These are phyloP conservation scores for Epinotia nisella DNA, from an alignment of 2,888 invertebrate genomes.

Conservation along the genomic window DNA sequence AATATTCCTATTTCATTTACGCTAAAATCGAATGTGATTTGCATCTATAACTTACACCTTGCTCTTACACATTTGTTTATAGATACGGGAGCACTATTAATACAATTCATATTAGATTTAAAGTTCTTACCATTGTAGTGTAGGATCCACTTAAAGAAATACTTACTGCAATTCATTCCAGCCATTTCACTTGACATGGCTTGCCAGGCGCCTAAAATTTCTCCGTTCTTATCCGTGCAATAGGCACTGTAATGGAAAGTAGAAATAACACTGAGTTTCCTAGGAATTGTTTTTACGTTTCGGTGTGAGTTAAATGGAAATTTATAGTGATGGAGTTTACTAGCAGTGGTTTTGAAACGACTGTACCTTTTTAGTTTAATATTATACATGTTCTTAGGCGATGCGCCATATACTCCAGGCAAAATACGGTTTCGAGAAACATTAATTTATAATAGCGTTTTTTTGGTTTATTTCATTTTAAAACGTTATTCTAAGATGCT, in stretches of 20 bases:
- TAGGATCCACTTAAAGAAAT: constrained; percentile 37
- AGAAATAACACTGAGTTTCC: constrained; percentile 39
- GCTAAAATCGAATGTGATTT: not conserved
- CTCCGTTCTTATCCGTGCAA: constrained; percentile 86
- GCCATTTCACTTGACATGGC: constrained; percentile 64
- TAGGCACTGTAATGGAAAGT: constrained; percentile 75
- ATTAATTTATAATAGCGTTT: too few relatives aligned
- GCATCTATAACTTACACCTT: not conserved
- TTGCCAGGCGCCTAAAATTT: constrained; percentile 83
- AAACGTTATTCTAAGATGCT: too few relatives aligned
- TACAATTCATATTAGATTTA: not conserved
- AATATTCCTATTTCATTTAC: too few relatives aligned
- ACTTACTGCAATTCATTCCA: constrained; percentile 86
- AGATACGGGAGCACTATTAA: not conserved
- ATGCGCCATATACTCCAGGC: too few relatives aligned
- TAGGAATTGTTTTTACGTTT: constrained; percentile 34
- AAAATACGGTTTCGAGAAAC: too few relatives aligned
- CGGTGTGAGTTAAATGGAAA: constrained; percentile 12
- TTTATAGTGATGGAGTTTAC: constrained; percentile 26
- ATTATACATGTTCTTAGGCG: too few relatives aligned
- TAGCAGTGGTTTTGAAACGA: not conserved
- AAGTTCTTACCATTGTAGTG: not conserved
- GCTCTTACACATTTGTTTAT: not conserved
- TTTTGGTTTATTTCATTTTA: too few relatives aligned
- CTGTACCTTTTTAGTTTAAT: not conserved